A percentile compares a stretch with the other conserved stretches of the same genome.
Evolutionary conservation across 2,113 vertebrate species (phyloP).

Genomic region (Mesembrinibis cayennensis): DNA sequence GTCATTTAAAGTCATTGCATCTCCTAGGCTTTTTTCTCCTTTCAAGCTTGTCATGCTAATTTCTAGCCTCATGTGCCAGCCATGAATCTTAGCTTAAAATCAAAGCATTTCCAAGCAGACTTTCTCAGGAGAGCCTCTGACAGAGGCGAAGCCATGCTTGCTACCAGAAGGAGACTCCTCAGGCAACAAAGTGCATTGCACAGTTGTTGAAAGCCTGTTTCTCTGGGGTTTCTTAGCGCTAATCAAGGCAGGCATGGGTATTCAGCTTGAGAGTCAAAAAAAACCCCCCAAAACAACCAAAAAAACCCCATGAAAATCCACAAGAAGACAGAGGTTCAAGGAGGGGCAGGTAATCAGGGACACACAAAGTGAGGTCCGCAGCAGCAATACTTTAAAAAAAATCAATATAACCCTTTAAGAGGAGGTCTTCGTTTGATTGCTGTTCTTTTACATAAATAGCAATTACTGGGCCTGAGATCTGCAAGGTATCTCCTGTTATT

Average conservation of each 20-base stretch:
- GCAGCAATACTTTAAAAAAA: neutral
- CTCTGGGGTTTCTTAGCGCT: neutral
- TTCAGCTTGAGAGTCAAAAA: neutral
- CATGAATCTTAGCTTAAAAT: neutral
- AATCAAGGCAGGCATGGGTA: neutral
- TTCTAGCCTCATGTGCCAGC: neutral
- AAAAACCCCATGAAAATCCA: neutral
- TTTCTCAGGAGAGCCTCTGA: neutral
- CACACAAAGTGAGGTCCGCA: neutral
- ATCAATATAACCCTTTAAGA: neutral
- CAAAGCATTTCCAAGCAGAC: neutral
- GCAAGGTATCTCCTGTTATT: neutral
- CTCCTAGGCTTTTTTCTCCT: neutral
- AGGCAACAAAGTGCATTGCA: neutral
- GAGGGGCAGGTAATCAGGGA: neutral
- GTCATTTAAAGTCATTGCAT: neutral
- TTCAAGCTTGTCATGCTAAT: neutral
- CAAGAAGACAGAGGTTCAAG: neutral
- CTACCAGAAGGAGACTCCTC: neutral
- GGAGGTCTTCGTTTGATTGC: neutral
- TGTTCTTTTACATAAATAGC: neutral
- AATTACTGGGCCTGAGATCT: neutral
- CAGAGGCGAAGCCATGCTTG: neutral
- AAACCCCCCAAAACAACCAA: no score
- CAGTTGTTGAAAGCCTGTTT: neutral